phyloP scores from a whole-genome alignment of 2,888 invertebrate species.

The Hetaerina titia region DNA sequence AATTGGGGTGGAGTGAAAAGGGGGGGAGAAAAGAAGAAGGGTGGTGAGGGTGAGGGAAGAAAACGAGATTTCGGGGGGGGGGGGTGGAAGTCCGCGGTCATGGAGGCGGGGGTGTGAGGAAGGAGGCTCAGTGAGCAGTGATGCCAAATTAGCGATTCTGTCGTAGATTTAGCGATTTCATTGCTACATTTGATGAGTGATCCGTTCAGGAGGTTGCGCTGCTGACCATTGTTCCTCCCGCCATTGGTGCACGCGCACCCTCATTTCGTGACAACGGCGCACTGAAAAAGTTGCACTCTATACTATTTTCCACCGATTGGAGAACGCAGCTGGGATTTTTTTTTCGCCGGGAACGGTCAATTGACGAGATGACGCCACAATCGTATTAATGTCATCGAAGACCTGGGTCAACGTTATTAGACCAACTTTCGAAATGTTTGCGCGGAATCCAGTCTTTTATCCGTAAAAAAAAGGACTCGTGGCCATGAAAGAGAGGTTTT shows the following conservation, averaged over 20 bases:
- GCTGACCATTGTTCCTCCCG: neutral
- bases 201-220: neutral
- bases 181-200: neutral
- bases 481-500: too few species aligned
- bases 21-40: neutral
- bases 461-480: too few species aligned
- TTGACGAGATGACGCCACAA: too few species aligned
- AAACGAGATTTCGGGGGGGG: too few species aligned
- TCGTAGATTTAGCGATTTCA: conserved; percentile 27
- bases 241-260: neutral
- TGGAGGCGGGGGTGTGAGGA: neutral
- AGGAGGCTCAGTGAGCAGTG: neutral
- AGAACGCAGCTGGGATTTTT: neutral
- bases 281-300: neutral
- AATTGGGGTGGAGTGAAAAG: neutral
- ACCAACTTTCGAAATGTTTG: too few species aligned
- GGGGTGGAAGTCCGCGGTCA: neutral
- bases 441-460: too few species aligned
- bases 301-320: neutral
- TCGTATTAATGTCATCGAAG: too few species aligned
- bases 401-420: too few species aligned
- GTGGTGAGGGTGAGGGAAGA: neutral
- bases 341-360: too few species aligned
- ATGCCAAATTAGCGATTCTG: conserved; percentile 32
- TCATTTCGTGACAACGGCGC: neutral